phyloP scores from a whole-genome alignment of 2,113 vertebrate species.

The Gopherus flavomarginatus region DNA sequence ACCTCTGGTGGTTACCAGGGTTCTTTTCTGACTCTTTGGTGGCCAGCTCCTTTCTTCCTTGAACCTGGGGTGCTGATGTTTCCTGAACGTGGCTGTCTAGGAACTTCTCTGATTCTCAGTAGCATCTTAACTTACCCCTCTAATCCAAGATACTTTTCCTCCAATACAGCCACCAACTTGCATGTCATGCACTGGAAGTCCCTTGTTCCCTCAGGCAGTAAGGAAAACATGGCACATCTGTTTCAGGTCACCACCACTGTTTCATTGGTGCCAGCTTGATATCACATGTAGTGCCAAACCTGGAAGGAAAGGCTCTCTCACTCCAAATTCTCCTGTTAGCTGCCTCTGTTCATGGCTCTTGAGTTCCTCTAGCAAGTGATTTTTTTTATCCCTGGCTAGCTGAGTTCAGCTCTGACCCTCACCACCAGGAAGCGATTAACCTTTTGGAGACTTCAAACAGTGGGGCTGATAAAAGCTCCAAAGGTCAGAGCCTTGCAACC shows the following conservation, averaged over 20 bases:
- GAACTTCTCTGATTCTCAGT: background rate
- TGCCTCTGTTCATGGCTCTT: background rate
- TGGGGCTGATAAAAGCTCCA: background rate
- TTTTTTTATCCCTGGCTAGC: background rate
- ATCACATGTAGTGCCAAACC: background rate
- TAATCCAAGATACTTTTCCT: background rate
- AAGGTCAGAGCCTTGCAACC: background rate
- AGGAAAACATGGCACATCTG: background rate
- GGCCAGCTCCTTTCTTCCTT: background rate
- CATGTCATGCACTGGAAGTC: background rate
- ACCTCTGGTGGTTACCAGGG: background rate
- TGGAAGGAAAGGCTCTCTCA: background rate
- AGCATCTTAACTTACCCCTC: background rate
- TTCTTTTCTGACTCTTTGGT: background rate
- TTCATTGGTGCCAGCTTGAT: background rate
- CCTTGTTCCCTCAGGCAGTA: background rate
- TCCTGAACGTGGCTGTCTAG: background rate
- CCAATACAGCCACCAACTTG: background rate
- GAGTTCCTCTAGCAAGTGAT: background rate
- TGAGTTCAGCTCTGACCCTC: background rate
- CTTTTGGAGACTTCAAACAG: background rate
- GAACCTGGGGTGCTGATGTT: background rate
- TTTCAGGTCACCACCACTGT: background rate
- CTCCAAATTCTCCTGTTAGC: background rate
- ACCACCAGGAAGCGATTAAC: background rate